These are phyloP conservation scores for Porites divaricata DNA, from an alignment of 92 coral and sea anemone species.

Conservation along the genomic window DNA sequence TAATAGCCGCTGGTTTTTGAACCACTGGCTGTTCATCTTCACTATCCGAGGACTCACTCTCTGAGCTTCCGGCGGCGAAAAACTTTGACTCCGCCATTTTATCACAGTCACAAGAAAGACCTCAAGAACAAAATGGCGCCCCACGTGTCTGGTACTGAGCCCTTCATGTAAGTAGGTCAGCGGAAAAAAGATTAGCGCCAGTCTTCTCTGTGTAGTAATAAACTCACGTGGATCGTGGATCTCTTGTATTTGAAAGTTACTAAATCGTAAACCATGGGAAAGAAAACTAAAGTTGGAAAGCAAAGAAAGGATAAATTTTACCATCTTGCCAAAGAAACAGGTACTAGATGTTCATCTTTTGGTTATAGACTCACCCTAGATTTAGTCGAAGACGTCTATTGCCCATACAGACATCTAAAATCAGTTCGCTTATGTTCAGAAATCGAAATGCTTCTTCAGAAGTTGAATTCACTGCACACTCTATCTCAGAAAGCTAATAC, in stretches of 20 bases:
- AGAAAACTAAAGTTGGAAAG: slow-evolving; percentile 90
- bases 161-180: neutral
- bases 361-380: neutral
- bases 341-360: slow-evolving; percentile 40
- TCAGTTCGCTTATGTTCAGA: neutral
- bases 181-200: slow-evolving; percentile 9
- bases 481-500: too few species aligned
- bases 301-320: slow-evolving; percentile 94
- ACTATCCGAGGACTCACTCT: slow-evolving; percentile 83
- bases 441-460: too few species aligned
- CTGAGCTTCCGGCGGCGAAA: slow-evolving; percentile 95
- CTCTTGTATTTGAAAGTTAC: too few species aligned
- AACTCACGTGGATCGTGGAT: slow-evolving; percentile 42
- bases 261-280: slow-evolving; percentile 71
- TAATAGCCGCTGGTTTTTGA: slow-evolving; percentile 74
- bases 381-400: neutral
- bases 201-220: neutral
- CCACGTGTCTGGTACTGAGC: slow-evolving; percentile 62
- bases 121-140: slow-evolving; percentile 78
- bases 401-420: neutral
- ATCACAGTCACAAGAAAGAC: neutral
- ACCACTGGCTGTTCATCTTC: slow-evolving; percentile 89
- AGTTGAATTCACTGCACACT: too few species aligned
- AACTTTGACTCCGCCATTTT: slow-evolving; percentile 81
- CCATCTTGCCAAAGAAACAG: slow-evolving; percentile 98